Evolutionary conservation across 2,888 invertebrate genomes (phyloP).

Genomic region (Eucera pruinosa): DNA sequence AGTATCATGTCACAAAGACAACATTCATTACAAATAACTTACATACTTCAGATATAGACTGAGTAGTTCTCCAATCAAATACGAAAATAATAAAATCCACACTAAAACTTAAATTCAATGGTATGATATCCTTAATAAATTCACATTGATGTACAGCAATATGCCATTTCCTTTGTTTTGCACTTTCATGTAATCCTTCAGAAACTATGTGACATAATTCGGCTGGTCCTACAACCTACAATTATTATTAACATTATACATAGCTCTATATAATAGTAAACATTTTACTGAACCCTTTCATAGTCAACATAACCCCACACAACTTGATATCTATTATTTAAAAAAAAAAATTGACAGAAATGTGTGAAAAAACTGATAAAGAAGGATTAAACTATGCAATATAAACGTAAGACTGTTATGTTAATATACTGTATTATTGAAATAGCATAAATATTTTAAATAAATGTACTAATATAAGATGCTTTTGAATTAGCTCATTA

Average conservation of each 20-base stretch:
- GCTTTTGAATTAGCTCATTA: not conserved
- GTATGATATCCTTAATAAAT: conserved; percentile 71
- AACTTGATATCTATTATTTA: not conserved
- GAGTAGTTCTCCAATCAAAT: conserved; percentile 73
- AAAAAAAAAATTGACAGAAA: too few species aligned
- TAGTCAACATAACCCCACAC: conserved; percentile 24
- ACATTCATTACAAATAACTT: conserved; percentile 3
- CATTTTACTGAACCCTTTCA: not conserved
- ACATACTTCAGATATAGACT: conserved; percentile 75
- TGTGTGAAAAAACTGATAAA: not conserved
- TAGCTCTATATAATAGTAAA: not conserved
- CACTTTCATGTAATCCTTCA: conserved; percentile 70
- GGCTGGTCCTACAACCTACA: conserved; percentile 76
- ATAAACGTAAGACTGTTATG: not conserved
- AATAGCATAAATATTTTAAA: not conserved
- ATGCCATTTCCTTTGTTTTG: conserved; percentile 69
- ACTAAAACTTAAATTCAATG: conserved; percentile 63
- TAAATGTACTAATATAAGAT: not conserved
- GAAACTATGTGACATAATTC: conserved; percentile 76
- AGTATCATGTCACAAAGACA: not conserved
- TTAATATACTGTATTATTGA: not conserved
- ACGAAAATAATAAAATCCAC: conserved; percentile 80
- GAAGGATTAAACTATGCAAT: not conserved
- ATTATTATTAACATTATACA: conserved; percentile 18
- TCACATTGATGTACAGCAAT: conserved; percentile 79